Base-by-base conservation (phyloP, 2,888 invertebrate species). In the Hydriomena furcata region DNA sequence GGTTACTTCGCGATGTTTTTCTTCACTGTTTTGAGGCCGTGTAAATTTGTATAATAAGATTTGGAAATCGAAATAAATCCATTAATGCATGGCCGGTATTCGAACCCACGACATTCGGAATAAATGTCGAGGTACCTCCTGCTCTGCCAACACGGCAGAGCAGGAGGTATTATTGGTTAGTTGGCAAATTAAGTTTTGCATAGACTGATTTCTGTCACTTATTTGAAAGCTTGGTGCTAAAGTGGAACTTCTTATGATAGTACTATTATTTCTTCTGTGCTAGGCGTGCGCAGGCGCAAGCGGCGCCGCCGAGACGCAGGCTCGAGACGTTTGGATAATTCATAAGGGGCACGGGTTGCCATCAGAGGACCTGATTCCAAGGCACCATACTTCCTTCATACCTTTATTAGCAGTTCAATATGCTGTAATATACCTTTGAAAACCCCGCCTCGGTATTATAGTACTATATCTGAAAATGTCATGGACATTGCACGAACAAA, bases 321-420 rank as follows among this genome's bases (percentile, higher is more conserved):
- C 60, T 60, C 76, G 42, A 52, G 46, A 46, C 46, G 68, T 76
- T 85, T 88, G 87, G 85, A 79, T 89, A 85, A 88, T 89, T 89
- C 88, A 89, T 89, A 80, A 85, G 79, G n/a, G 75, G 73, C 76
- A 68, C 73, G 65, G 63, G 76, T 69, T 67, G 70, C 72, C 69
- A 66, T 71, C 64, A 61, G 53, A 55, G 56, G 58, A 54, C 42
- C 38, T 50, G 42, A 38, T 50, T 64, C 61, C 61, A 68, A 64
- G 65, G 62, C 61, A 66, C 61, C 60, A 57, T 47, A 70, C 76
- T 84, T 85, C 84, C 82, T 79, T 76, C 72, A 57, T 52, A 67
- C 77, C 78, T 67, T 76, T 79, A 78, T 76, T 65, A 78, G 76
- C 57, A 65, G 55, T 66, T 61, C 68, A 73, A 68, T 68, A 66